These are phyloP conservation scores for Oscarella lobularis DNA, from an alignment of 37 sponge, comb jelly and placozoan species.

Conservation along the genomic window DNA sequence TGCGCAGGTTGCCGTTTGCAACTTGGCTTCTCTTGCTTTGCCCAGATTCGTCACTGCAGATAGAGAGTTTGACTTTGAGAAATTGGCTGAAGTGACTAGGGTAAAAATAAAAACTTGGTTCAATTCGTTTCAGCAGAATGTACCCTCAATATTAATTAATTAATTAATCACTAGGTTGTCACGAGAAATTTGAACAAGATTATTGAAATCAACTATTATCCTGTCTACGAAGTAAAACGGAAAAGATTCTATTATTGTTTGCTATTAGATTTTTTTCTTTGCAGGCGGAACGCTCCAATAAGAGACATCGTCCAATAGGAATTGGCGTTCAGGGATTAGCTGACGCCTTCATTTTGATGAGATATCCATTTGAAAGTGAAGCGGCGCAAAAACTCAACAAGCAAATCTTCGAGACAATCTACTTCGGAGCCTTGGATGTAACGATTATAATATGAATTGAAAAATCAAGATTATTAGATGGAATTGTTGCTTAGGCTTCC, in stretches of 20 bases:
- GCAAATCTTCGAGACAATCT: conserved; percentile 94
- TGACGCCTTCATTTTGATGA: conserved; percentile 93
- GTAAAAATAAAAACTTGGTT: too few species aligned
- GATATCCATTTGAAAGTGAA: conserved; percentile 85
- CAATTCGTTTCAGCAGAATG: too few species aligned
- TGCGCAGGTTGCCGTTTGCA: conserved; percentile 89
- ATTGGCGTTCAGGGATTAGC: conserved; percentile 97
- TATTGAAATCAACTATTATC: conserved; percentile 94
- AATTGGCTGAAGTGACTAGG: conserved; percentile 75
- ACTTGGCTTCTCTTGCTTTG: conserved; percentile 94
- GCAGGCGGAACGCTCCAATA: conserved; percentile 72
- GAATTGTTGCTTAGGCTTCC: conserved; percentile 21
- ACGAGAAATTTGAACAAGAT: conserved; percentile 92
- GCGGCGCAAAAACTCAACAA: conserved; percentile 75
- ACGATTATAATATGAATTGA: too few species aligned
- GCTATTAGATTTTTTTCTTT: too few species aligned
- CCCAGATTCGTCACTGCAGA: conserved; percentile 61
- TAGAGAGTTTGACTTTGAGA: conserved; percentile 71
- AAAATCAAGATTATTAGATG: too few species aligned
- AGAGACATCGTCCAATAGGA: conserved; percentile 93
- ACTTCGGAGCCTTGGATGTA: conserved; percentile 79
- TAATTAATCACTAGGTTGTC: too few species aligned
- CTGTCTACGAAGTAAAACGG: too few species aligned
- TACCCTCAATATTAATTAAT: too few species aligned
- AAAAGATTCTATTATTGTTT: too few species aligned